Evolutionary conservation across 2,113 vertebrate species (phyloP).

Genomic region (Siniperca chuatsi): DNA sequence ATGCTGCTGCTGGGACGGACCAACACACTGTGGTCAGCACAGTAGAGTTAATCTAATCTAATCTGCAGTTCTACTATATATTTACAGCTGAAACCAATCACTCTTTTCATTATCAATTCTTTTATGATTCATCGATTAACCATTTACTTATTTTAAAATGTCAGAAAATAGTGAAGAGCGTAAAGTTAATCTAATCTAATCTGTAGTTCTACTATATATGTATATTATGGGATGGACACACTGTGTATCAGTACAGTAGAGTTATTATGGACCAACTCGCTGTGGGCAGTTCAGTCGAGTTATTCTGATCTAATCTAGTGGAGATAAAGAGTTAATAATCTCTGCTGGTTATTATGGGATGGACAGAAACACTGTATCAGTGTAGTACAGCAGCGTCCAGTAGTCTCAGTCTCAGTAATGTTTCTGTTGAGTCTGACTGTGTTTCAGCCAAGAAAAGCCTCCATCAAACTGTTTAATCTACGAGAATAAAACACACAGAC

Average conservation of each 20-base stretch:
- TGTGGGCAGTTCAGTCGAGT: no score
- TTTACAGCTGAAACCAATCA: background rate
- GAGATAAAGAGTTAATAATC: background rate
- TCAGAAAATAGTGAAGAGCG: no score
- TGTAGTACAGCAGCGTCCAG: background rate
- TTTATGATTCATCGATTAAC: background rate
- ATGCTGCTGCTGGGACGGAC: conserved; percentile 1
- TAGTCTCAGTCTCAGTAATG: background rate
- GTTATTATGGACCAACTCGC: no score
- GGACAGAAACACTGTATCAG: conserved; percentile 1
- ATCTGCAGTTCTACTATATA: background rate
- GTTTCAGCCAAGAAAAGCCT: background rate
- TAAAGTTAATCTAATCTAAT: no score
- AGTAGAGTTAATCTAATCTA: background rate
- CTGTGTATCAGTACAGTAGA: background rate
- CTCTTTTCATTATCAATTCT: background rate
- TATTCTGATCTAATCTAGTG: background rate
- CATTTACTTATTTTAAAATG: no score
- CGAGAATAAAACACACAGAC: no score
- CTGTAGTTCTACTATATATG: no score
- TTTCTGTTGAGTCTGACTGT: background rate
- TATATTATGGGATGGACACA: background rate
- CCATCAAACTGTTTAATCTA: background rate
- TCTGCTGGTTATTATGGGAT: background rate
- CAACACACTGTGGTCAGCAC: background rate